phyloP scores from a whole-genome alignment of 1,140 invertebrate species.

The Heliconius hewitsoni region DNA sequence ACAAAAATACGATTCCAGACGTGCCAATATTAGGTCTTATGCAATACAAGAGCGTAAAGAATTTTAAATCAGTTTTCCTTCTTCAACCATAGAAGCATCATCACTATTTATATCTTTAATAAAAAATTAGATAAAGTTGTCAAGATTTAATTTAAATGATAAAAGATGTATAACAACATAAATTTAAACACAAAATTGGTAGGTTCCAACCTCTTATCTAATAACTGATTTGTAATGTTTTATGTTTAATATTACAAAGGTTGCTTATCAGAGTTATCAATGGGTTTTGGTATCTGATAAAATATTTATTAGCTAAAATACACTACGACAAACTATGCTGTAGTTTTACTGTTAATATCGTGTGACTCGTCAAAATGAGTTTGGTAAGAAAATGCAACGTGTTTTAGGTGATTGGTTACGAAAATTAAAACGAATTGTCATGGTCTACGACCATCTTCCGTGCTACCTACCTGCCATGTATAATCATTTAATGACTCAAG shows the following conservation, averaged over 20 bases:
- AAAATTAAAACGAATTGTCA: neutral
- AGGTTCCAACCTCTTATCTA: constrained; percentile 25
- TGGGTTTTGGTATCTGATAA: constrained; percentile 22
- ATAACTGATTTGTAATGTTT: neutral
- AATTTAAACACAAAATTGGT: constrained; percentile 41
- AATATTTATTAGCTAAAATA: constrained; percentile 9
- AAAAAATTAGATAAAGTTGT: neutral
- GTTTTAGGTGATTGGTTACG: neutral
- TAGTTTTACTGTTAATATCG: neutral
- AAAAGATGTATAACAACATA: constrained; percentile 29
- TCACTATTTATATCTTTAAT: neutral
- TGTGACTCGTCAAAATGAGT: constrained; percentile 25
- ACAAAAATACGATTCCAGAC: constrained; percentile 26
- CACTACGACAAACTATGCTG: neutral
- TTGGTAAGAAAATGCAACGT: constrained; percentile 7
- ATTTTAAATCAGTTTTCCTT: constrained; percentile 1
- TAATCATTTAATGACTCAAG: neutral
- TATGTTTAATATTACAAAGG: neutral
- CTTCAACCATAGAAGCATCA: neutral
- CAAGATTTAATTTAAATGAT: neutral
- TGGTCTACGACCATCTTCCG: neutral
- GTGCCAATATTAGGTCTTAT: constrained; percentile 15
- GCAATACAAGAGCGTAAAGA: constrained; percentile 20
- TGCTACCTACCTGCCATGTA: neutral
- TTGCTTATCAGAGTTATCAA: constrained; percentile 23